phyloP scores from a whole-genome alignment of 2,888 invertebrate species.

The Erynnis tages region DNA sequence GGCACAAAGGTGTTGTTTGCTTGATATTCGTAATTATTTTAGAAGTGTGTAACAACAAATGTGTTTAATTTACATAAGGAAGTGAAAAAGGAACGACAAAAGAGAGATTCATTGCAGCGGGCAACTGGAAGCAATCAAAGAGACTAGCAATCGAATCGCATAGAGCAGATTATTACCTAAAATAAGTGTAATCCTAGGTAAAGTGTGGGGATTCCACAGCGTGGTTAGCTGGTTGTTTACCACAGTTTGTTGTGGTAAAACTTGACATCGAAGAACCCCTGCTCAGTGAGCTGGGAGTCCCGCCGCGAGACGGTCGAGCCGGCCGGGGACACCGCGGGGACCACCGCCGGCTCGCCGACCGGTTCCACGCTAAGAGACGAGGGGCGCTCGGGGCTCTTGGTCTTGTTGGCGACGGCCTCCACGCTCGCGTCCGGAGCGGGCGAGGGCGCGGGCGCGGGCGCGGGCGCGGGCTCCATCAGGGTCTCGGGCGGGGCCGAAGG shows the following conservation, averaged over 20 bases:
- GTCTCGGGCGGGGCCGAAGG: background rate
- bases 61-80: too few species aligned
- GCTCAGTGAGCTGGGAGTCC: slow-evolving; percentile 79
- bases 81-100: too few species aligned
- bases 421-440: slow-evolving; percentile 19
- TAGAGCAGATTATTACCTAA: background rate
- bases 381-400: slow-evolving; percentile 41
- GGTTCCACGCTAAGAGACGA: slow-evolving; percentile 40
- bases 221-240: slow-evolving; percentile 62
- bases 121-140: too few species aligned
- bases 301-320: slow-evolving; percentile 44
- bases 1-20: too few species aligned
- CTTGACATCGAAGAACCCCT: slow-evolving; percentile 88
- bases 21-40: too few species aligned
- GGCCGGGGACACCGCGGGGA: slow-evolving; percentile 37
- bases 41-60: too few species aligned
- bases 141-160: too few species aligned
- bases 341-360: slow-evolving; percentile 26
- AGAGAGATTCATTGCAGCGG: too few species aligned
- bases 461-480: slow-evolving; percentile 21
- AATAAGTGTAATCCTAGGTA: slow-evolving; percentile 13
- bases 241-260: slow-evolving; percentile 90
- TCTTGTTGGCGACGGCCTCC: slow-evolving; percentile 26
- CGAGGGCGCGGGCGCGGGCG: slow-evolving; percentile 7
- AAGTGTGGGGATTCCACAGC: slow-evolving; percentile 10